A percentile compares a stretch with the other conserved stretches of the same genome.
phyloP scores from a whole-genome alignment of 2,888 invertebrate genomes.

The Mechanitis messenoides region DNA sequence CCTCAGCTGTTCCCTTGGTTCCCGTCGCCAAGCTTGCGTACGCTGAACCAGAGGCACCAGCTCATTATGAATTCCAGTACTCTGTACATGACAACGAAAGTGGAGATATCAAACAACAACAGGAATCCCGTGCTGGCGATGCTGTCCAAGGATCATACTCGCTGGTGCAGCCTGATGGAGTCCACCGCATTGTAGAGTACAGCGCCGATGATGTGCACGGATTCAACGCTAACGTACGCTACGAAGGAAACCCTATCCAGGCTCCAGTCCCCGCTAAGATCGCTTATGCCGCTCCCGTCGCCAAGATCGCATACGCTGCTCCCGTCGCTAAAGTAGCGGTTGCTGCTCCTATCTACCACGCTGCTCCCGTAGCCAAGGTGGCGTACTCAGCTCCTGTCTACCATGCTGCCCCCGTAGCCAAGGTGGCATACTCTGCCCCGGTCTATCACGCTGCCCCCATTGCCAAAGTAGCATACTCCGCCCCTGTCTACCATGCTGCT shows the following conservation, averaged over 20 bases:
- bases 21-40: conserved; percentile 49
- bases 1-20: conserved; percentile 35
- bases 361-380: conserved; percentile 35
- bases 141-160: conserved; percentile 68
- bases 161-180: conserved; percentile 66
- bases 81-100: conserved; percentile 64
- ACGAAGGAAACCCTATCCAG: conserved; percentile 55
- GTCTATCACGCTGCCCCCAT: conserved; percentile 33
- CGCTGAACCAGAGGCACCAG: conserved; percentile 56
- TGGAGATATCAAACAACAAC: conserved; percentile 68
- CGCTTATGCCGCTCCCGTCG: conserved; percentile 33
- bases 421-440: conserved; percentile 44
- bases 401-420: conserved; percentile 32
- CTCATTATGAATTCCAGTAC: conserved; percentile 64
- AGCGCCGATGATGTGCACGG: conserved; percentile 60
- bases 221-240: conserved; percentile 67
- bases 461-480: conserved; percentile 35
- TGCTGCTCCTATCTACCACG: conserved; percentile 28
- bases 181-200: conserved; percentile 66
- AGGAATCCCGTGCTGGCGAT: conserved; percentile 63
- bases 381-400: conserved; percentile 36
- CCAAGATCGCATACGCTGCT: conserved; percentile 28
- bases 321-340: conserved; percentile 47
- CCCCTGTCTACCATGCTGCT: conserved; percentile 34
- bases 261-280: conserved; percentile 34